These are phyloP conservation scores for Euclidia mi DNA, from an alignment of 2,888 invertebrate species.

Conservation along the genomic window DNA sequence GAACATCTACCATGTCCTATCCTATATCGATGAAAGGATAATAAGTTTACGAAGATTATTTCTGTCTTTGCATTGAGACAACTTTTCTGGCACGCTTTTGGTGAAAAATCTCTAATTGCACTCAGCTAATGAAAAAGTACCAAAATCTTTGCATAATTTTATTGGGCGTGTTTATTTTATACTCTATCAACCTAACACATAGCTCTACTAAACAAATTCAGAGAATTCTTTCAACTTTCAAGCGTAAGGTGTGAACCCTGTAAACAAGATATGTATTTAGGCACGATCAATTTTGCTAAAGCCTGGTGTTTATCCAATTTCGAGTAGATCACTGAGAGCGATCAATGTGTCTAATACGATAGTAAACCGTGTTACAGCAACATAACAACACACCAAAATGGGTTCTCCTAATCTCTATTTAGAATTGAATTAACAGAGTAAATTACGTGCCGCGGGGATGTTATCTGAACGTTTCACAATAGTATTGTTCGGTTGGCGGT, in stretches of 20 bases:
- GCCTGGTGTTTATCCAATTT: slow-evolving; percentile 4
- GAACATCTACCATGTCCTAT: too few species aligned
- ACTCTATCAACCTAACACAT: too few species aligned
- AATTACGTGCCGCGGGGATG: slow-evolving; percentile 77
- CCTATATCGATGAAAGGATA: too few species aligned
- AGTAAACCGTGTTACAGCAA: slow-evolving; percentile 31
- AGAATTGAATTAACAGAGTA: slow-evolving; percentile 72
- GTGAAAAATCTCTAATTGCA: too few species aligned
- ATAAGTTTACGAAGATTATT: too few species aligned
- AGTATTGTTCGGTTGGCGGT: slow-evolving; percentile 81
- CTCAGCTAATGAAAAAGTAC: too few species aligned
- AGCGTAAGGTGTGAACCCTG: background rate
- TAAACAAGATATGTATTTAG: background rate
- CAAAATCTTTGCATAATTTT: too few species aligned
- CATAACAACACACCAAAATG: slow-evolving; percentile 39
- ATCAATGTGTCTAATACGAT: slow-evolving; percentile 14
- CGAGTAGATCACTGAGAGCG: slow-evolving; percentile 1
- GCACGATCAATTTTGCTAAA: too few species aligned
- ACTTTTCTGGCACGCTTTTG: too few species aligned
- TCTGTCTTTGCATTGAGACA: too few species aligned
- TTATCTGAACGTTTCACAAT: slow-evolving; percentile 86
- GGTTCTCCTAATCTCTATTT: slow-evolving; percentile 57
- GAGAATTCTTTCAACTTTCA: background rate
- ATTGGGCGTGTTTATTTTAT: too few species aligned
- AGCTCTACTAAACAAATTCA: background rate